Evolutionary conservation across 2,113 vertebrate genomes (phyloP).

Genomic region (Tyto alba): DNA sequence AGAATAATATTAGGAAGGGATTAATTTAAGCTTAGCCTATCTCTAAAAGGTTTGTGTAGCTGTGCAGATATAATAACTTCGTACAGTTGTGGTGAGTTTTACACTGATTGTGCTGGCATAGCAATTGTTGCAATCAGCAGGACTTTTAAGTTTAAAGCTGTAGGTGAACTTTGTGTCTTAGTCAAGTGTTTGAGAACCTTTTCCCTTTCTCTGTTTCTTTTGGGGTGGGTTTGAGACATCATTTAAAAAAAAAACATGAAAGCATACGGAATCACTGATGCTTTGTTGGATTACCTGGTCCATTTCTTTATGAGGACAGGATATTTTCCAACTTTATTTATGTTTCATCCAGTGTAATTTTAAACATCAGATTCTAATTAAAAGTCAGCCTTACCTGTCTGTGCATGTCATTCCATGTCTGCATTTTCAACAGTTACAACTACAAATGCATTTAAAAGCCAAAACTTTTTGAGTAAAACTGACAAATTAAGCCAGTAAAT

Average conservation of each 20-base stretch:
- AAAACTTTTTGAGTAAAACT: background rate
- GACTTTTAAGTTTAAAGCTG: background rate
- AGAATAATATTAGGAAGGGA: rapidly evolving
- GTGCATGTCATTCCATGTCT: background rate
- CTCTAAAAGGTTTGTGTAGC: background rate
- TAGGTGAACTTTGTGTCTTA: background rate
- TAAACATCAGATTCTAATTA: background rate
- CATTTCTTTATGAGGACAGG: background rate
- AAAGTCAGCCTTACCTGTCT: background rate
- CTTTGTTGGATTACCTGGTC: background rate
- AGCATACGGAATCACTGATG: background rate
- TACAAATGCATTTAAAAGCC: background rate
- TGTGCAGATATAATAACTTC: background rate
- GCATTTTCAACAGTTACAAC: background rate
- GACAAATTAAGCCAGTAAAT: background rate
- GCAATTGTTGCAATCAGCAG: background rate
- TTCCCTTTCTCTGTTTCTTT: background rate
- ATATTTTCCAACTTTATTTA: background rate
- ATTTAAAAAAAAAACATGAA: background rate
- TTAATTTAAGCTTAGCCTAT: background rate
- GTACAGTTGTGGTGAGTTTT: background rate
- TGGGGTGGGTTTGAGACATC: background rate
- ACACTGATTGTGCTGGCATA: background rate
- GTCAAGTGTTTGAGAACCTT: background rate
- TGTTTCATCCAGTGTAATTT: background rate